Percentiles rank a stretch among this genome's conserved stretches.
Evolutionary conservation across 2,888 invertebrate genomes (phyloP).

Genomic region (Chrysolina oricalcia): DNA sequence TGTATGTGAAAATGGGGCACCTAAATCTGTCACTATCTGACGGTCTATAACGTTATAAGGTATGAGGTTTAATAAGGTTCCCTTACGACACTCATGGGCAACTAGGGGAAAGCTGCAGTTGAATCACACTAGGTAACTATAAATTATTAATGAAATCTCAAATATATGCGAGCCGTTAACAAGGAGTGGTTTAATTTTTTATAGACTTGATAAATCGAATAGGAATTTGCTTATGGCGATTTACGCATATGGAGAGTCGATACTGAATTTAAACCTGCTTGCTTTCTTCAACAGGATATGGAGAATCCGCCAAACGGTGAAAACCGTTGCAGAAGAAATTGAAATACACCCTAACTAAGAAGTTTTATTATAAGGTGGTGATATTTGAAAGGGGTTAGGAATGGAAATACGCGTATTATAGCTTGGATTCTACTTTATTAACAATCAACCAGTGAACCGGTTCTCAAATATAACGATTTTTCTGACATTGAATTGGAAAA

Average conservation of each 20-base stretch:
- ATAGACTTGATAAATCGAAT: slow-evolving; percentile 33
- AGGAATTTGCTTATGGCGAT: slow-evolving; percentile 33
- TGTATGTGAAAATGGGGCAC: no score
- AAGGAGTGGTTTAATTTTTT: slow-evolving; percentile 35
- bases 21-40: no score
- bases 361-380: neutral
- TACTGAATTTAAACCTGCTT: slow-evolving; percentile 3
- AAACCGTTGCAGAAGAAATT: slow-evolving; percentile 4
- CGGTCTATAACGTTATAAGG: no score
- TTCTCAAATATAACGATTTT: neutral
- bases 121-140: neutral
- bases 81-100: no score
- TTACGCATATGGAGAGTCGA: slow-evolving; percentile 12
- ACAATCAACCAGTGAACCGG: neutral
- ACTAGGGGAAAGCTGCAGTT: neutral
- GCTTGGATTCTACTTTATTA: neutral
- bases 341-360: neutral
- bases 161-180: slow-evolving; percentile 32
- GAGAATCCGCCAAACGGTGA: neutral
- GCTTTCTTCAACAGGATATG: neutral
- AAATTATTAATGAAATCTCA: slow-evolving; percentile 18
- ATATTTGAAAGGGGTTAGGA: neutral
- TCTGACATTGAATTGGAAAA: no score
- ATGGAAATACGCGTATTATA: neutral
- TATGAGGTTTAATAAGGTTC: no score